Conservation (phyloP, 2,113 vertebrate genomes). For the Andinoacara biseriatus region DNA sequence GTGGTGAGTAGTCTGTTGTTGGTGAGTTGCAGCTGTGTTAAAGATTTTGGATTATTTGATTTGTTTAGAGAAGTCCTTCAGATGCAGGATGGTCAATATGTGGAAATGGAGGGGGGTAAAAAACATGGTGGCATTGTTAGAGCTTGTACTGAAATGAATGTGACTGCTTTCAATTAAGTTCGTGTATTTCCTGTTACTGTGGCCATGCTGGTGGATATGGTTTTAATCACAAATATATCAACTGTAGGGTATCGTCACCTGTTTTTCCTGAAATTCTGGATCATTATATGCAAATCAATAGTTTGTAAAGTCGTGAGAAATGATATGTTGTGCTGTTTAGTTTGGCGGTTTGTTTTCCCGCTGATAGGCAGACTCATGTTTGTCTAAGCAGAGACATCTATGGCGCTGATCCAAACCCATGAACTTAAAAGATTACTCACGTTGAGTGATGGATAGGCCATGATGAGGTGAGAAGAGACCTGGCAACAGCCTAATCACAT, state of each 20-base stretch:
- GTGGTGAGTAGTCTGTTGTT: constrained; percentile 62
- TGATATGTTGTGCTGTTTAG: neutral
- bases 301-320: neutral
- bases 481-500: constrained; percentile 54
- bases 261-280: neutral
- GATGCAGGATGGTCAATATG: neutral
- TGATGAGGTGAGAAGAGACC: constrained; percentile 44
- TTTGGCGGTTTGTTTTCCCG: neutral
- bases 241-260: neutral
- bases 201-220: neutral
- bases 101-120: neutral
- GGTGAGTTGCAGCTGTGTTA: neutral
- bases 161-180: neutral
- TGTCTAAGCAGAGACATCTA: constrained; percentile 14
- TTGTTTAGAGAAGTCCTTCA: neutral
- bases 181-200: neutral
- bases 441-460: constrained; percentile 20
- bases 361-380: constrained; percentile 34
- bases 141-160: neutral
- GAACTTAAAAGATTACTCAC: constrained; percentile 32
- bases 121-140: neutral
- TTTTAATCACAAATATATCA: neutral
- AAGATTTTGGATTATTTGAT: neutral
- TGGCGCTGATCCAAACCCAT: constrained; percentile 13
- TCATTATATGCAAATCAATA: neutral